These are phyloP conservation scores for Upupa epops DNA, from an alignment of 2,113 vertebrate genomes.

Conservation along the genomic window DNA sequence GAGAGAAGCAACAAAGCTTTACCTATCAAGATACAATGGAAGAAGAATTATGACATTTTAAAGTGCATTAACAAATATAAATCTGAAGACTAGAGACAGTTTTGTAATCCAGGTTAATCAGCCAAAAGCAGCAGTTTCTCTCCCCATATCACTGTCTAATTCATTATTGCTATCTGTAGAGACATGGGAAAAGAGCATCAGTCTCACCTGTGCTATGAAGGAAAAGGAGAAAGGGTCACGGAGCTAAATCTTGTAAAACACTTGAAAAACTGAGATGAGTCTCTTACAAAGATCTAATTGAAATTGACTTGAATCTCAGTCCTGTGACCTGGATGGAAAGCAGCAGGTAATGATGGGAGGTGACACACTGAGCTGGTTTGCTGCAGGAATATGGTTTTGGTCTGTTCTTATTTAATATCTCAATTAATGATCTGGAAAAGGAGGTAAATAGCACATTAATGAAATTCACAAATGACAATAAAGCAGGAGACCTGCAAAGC, in stretches of 20 bases:
- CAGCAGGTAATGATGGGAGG: background rate
- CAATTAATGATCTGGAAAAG: constrained; percentile 70
- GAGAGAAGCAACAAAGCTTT: background rate
- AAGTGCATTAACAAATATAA: background rate
- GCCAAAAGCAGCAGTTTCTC: background rate
- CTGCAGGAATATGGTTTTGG: constrained; percentile 5
- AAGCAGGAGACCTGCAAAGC: constrained; percentile 27
- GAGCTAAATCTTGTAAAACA: background rate
- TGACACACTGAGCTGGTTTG: background rate
- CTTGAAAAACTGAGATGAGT: background rate
- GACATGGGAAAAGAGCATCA: background rate
- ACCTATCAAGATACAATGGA: background rate
- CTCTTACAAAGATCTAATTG: constrained; percentile 31
- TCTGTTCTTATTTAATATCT: constrained; percentile 59
- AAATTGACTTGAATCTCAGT: constrained; percentile 2
- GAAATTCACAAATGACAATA: constrained; percentile 68
- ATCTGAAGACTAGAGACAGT: background rate
- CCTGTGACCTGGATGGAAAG: background rate
- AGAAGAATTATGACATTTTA: background rate
- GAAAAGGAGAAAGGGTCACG: constrained; percentile 2
- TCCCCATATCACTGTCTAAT: background rate
- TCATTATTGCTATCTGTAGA: background rate
- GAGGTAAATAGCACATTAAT: constrained; percentile 56
- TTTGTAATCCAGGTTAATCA: background rate
- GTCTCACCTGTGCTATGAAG: background rate